Base-by-base conservation (phyloP, 2,113 vertebrate genomes). In the Podiceps cristatus region DNA sequence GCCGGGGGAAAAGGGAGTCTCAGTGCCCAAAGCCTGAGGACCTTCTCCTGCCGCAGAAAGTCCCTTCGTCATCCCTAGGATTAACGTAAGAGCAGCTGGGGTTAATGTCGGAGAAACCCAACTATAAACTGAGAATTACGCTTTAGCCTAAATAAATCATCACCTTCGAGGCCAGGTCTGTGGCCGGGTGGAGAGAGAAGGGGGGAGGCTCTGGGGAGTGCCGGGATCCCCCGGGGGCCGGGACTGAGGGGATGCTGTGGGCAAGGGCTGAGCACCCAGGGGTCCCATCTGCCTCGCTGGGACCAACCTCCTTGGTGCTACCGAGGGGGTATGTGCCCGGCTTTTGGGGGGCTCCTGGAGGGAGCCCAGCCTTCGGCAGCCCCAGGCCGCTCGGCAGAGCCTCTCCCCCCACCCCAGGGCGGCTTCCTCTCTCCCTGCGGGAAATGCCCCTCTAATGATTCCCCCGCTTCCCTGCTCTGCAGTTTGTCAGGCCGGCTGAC, bases 391-490 rank as follows among this genome's bases (percentile, higher is more conserved):
- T 73, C 6, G 13, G 52, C 28, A 23, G 20, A 92, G 7, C 28
- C 33, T 45, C 16, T 20, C 27, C 42, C 17, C 3, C 37, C 40
- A 44, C 25, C 56, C 75, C 17, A 4, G 59, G 53, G 74, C 74
- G 4, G 69, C 81, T 95, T 96, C 97, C 96, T 90, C 91, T 56
- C 83, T 93, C 95, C 91, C 97, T 87, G 91, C 52, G 83, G 95
- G 96, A 95, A 91, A 75, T 58, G 93, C 58, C 86, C 80, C 69
- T 87, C 93, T 97, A 94, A 97, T 87, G 91, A 95, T 89, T 94
- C 93, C 95, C 77, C 93, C 56, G 96, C 60, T 91, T 76, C 81
- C 44, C 76, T 90, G 96, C 74, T 97, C 96, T 96, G 97, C 96
- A 96, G 73, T 96, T 96, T 60, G 97, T 96, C 97, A 97, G 94